phyloP scores from a whole-genome alignment of 2,797 vertebrate genomes.

The Labeo calbasu region DNA sequence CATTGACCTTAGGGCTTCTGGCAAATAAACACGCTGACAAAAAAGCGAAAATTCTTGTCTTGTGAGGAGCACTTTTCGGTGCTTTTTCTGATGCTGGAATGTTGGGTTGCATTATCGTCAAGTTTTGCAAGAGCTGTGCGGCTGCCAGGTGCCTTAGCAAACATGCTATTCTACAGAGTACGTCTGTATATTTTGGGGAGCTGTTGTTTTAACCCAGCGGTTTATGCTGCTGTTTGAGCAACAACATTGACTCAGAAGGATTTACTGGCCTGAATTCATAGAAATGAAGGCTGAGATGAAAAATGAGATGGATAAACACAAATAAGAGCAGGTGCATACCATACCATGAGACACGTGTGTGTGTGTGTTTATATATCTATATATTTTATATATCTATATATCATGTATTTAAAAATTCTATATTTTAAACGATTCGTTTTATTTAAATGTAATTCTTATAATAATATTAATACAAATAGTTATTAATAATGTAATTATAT shows the following conservation, averaged over 20 bases:
- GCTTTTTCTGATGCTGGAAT: conserved; percentile 36
- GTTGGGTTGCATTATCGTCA: conserved; percentile 50
- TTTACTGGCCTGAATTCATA: conserved; percentile 27
- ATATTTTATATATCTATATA: background rate
- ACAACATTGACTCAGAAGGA: conserved; percentile 28
- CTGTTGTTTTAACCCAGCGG: conserved; percentile 35
- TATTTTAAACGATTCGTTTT: background rate
- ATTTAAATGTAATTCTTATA: background rate
- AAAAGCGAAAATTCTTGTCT: conserved; percentile 1
- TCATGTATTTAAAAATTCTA: background rate
- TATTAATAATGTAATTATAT: background rate
- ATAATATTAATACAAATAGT: background rate
- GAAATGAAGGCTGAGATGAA: conserved; percentile 18
- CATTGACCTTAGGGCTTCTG: conserved; percentile 42
- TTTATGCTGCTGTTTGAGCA: conserved; percentile 22
- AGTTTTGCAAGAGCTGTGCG: conserved; percentile 37
- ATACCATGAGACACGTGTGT: background rate
- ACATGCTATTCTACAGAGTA: conserved; percentile 36
- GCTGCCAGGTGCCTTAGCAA: conserved; percentile 36
- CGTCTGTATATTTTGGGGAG: conserved; percentile 24
- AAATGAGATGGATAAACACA: conserved; percentile 15
- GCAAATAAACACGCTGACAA: conserved; percentile 11
- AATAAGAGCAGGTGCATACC: conserved; percentile 27
- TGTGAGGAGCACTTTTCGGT: conserved; percentile 34
- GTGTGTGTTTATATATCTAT: background rate